phyloP scores from a whole-genome alignment of 2,888 invertebrate species.

The Cephus sareptanus region DNA sequence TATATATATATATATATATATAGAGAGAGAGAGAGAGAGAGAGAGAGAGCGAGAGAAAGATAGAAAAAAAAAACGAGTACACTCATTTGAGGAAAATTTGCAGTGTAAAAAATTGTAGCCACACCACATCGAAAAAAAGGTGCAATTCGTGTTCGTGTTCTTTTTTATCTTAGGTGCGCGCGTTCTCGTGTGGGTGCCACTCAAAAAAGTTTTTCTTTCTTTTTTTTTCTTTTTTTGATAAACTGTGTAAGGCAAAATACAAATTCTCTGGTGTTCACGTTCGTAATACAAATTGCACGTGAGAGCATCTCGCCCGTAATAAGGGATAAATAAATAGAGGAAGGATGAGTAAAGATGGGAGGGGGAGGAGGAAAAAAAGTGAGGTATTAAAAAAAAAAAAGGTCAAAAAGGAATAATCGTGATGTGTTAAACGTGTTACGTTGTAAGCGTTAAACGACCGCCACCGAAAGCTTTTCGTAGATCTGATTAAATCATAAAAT shows the following conservation, averaged over 20 bases:
- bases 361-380: background rate
- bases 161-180: slow-evolving; percentile 34
- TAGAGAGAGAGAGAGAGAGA: background rate
- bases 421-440: slow-evolving; percentile 15
- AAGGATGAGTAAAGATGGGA: background rate
- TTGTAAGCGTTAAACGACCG: slow-evolving; percentile 56
- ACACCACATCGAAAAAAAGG: slow-evolving; percentile 64
- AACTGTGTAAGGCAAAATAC: slow-evolving; percentile 62
- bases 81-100: slow-evolving; percentile 33
- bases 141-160: slow-evolving; percentile 38
- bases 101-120: slow-evolving; percentile 60
- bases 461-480: slow-evolving; percentile 54
- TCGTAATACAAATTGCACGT: background rate
- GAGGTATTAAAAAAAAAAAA: background rate
- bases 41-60: background rate
- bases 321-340: background rate
- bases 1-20: slow-evolving; percentile 6
- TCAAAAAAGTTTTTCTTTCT: slow-evolving; percentile 42
- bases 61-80: background rate
- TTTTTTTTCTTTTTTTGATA: slow-evolving; percentile 10
- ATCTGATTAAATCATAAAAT: background rate
- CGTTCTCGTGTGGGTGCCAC: slow-evolving; percentile 59
- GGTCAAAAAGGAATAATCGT: background rate
- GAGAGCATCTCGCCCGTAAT: background rate
- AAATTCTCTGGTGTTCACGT: slow-evolving; percentile 36